Base-by-base conservation (phyloP, 2,888 invertebrate genomes). In the Ptychoptera contaminata region DNA sequence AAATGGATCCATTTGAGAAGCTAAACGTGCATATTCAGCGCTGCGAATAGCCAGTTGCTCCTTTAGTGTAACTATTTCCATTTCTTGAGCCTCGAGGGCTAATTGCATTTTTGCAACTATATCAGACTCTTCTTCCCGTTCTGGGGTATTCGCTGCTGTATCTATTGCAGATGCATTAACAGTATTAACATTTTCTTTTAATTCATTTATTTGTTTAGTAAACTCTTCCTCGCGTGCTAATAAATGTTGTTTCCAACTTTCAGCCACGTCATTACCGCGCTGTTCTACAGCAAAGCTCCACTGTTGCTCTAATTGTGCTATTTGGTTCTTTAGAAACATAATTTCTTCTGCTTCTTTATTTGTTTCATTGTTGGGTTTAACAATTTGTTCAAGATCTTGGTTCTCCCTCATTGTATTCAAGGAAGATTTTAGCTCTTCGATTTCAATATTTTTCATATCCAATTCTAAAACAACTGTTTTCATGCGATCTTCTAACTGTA, bases 21-120 rank as follows among this genome's bases (percentile, higher is more conserved):
- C 66, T 8, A 71, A 57, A 3, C 69, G 54, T 1, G 76, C 76
- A 49, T 73, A 72, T 52, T 77, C 75, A 9, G 71, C 72, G 40
- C 71, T 70, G 44, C 74, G 72, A 44, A 72, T 69, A 41, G 67
- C 72, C 48, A 83, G 63, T 55, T 81, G 77, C 50, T 77, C 77
- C 55, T 82, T 81, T 6, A 83, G 58, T 7, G 77, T 74, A 7
- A 82, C 79, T 51, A 84, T 80, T 62, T 82, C 82, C 45, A 77
- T 61, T 53, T 81, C 79, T 58, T 83, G 83, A 42, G 70, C 73
- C 55, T 79, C 78, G 42, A 84, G 65, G 1, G 74, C 76, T 2
- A 64, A 57, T 55, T 76, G 63, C 63, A 66, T 62, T 29, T 59
- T 61, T 14, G 54, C 50, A 11, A 53, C 46, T 10, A 55, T 43